These are phyloP conservation scores for Tapirus terrestris DNA, from an alignment of 2,113 vertebrate genomes.

Conservation along the genomic window DNA sequence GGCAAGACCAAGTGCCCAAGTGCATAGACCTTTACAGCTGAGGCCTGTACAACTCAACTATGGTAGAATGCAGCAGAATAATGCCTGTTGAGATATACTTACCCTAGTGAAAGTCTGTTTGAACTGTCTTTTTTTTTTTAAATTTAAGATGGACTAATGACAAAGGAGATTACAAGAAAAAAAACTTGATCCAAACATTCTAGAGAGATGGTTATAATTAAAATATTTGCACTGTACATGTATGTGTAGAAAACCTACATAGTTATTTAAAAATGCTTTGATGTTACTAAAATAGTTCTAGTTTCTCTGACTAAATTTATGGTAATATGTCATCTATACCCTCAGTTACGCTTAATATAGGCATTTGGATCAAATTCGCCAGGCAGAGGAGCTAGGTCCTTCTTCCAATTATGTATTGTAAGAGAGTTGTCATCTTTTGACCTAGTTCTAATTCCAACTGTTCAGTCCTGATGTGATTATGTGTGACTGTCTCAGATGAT, in stretches of 20 bases:
- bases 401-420: not conserved
- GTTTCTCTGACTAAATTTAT: not conserved
- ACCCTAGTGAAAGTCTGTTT: not conserved
- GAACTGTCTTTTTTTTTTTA: not conserved
- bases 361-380: not conserved
- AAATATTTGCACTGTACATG: not conserved
- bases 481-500: not conserved
- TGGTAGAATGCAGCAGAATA: not conserved
- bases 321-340: not conserved
- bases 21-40: not conserved
- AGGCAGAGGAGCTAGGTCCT: not conserved
- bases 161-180: not conserved
- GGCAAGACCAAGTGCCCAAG: not conserved
- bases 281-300: not conserved
- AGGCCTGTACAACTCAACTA: not conserved
- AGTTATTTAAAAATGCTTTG: not conserved
- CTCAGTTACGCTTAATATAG: not conserved
- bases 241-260: not conserved
- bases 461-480: not conserved
- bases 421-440: constrained; percentile 34
- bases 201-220: not conserved
- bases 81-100: not conserved
- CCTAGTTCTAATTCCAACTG: not conserved
- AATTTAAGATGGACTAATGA: not conserved
- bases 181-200: not conserved